A percentile compares a stretch with the other conserved stretches of the same genome.
Evolutionary conservation across 2,888 invertebrate genomes (phyloP).

Genomic region (Stegana nigrithorax): DNA sequence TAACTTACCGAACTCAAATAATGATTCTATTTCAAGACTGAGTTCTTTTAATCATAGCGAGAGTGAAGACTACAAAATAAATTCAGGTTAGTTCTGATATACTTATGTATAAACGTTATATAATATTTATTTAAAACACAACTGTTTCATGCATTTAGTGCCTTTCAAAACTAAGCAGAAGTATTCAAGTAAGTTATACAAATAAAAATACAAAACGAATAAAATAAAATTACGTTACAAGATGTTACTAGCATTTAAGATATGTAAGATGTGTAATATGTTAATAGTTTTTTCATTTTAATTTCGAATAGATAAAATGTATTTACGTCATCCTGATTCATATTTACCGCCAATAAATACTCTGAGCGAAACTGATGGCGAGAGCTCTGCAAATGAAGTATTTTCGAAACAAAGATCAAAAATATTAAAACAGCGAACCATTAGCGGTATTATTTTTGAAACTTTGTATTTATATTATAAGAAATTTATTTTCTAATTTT

Average conservation of each 20-base stretch:
- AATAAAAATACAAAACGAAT: no score
- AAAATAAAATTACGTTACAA: no score
- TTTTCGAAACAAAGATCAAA: slow-evolving; percentile 39
- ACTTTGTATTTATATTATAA: neutral
- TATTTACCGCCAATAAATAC: slow-evolving; percentile 81
- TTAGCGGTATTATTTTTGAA: slow-evolving; percentile 42
- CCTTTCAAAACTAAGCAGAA: slow-evolving; percentile 72
- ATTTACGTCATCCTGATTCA: slow-evolving; percentile 85
- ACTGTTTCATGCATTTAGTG: slow-evolving; percentile 68
- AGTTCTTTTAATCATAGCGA: slow-evolving; percentile 76
- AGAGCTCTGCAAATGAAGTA: slow-evolving; percentile 56
- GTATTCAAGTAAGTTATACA: slow-evolving; percentile 62
- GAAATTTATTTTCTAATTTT: neutral
- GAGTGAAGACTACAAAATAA: slow-evolving; percentile 74
- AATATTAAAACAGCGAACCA: slow-evolving; percentile 71
- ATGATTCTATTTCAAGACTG: slow-evolving; percentile 71
- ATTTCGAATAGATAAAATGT: slow-evolving; percentile 73
- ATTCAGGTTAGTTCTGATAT: slow-evolving; percentile 70
- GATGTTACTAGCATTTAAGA: no score
- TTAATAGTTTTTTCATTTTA: slow-evolving; percentile 22
- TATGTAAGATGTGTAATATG: no score
- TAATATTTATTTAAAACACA: neutral
- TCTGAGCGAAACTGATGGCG: slow-evolving; percentile 76
- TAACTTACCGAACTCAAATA: slow-evolving; percentile 71
- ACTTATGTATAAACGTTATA: neutral